Evolutionary conservation across 2,797 vertebrate genomes (phyloP), one percentile per base, ranked within the genome.

Genomic region (Chrysocyon brachyurus): DNA sequence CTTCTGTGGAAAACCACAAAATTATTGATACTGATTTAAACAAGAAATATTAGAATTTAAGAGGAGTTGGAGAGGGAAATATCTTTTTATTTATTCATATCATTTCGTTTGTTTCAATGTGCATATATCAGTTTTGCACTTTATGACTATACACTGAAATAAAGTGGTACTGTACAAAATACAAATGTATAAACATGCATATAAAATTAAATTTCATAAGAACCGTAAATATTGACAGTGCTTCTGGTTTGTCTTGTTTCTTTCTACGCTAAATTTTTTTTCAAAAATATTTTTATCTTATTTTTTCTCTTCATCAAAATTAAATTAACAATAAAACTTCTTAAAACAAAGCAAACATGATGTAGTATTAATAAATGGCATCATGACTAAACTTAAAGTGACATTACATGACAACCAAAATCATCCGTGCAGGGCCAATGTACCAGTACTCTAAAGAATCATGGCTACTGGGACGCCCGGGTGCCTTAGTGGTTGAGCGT

Each of bases 21-120:
- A 78, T 87, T 85, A 59, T 21, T 92, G 70, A 49, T 79, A 92
- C 6, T 75, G 59, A 94, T 31, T 91, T 89, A 61, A 94, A 81
- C 16, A 61, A 36, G 28, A 96, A 84, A 52, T 6, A 68, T 57
- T 5, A 85, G 28, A 46, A 70, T 59, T 87, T 85, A 75, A 52
- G 70, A 87, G 56, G 54, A 14, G 1, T 19, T 90, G 66, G 40
- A 1, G 70, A 84, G 7, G 10, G 12, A 89, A 78, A 4, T 31
- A 82, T 28, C n/a, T 85, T 86, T 75, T 64, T 75, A 72, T 70
- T n/a, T 88, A 90, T 68, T 90, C 49, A 31, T 28, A 36, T 46
- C 9, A 78, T 86, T 68, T 87, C 9, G 54, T 72, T 85, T 78
- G 40, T 61, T 84, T 81, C 33, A n/a, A 31, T 52, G 5, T 63